phyloP scores from a whole-genome alignment of 1,140 invertebrate species.

The Magallana angulata region DNA sequence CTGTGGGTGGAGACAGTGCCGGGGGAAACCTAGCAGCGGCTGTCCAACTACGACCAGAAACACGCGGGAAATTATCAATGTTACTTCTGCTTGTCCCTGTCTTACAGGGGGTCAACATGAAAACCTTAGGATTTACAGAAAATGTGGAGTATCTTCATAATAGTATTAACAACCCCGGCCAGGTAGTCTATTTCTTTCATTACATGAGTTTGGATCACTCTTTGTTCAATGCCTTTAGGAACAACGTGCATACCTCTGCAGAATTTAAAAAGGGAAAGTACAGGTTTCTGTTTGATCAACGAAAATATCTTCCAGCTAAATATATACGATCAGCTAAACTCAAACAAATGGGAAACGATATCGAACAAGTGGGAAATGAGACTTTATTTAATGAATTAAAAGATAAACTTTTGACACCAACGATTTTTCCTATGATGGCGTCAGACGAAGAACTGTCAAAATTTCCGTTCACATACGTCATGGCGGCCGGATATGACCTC shows the following conservation, averaged over 20 bases:
- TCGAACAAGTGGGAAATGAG: conserved; percentile 57
- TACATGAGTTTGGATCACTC: conserved; percentile 56
- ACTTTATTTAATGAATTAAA: conserved; percentile 60
- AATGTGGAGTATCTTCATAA: conserved; percentile 60
- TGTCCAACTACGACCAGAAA: conserved; percentile 47
- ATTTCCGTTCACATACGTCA: conserved; percentile 64
- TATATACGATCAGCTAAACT: conserved; percentile 54
- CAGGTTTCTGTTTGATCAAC: conserved; percentile 50
- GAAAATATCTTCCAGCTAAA: conserved; percentile 52
- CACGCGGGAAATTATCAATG: conserved; percentile 55
- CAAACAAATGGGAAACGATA: conserved; percentile 3
- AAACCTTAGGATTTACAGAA: conserved; percentile 67
- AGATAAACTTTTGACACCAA: conserved; percentile 60
- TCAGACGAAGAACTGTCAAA: conserved; percentile 57
- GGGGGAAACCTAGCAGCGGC: conserved; percentile 64
- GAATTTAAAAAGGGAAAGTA: conserved; percentile 59
- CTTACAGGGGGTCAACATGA: conserved; percentile 68
- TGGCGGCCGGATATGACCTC: conserved; percentile 69
- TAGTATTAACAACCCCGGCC: conserved; percentile 56
- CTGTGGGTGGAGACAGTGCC: conserved; percentile 62
- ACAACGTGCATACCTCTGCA: conserved; percentile 64
- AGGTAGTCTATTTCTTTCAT: conserved; percentile 54
- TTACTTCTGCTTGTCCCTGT: conserved; percentile 71
- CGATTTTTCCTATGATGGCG: conserved; percentile 64
- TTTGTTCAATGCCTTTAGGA: conserved; percentile 55